Evolutionary conservation across 2,888 invertebrate species (phyloP).

Genomic region (Lepeophtheirus nordmannii): DNA sequence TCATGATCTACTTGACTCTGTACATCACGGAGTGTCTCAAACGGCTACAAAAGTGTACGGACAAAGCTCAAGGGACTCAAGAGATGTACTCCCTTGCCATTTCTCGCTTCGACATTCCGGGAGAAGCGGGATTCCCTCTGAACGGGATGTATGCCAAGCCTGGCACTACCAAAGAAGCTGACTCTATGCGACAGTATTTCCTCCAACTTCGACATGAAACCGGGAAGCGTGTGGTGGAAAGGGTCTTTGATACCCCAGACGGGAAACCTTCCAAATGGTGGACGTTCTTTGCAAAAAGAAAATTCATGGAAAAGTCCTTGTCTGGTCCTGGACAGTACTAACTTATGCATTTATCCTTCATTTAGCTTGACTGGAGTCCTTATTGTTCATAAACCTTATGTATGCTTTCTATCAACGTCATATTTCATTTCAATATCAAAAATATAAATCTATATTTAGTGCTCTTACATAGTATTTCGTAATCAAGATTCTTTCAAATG

Average conservation of each 20-base stretch:
- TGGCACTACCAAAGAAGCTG: slow-evolving; percentile 56
- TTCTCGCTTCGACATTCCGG: slow-evolving; percentile 87
- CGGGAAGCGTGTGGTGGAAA: slow-evolving; percentile 59
- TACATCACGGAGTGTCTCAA: slow-evolving; percentile 96
- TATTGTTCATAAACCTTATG: not conserved
- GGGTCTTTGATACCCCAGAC: slow-evolving; percentile 72
- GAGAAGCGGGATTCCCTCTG: slow-evolving; percentile 80
- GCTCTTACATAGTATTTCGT: no score
- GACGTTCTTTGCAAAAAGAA: slow-evolving; percentile 96
- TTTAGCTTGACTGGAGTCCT: not conserved
- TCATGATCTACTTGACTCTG: slow-evolving; percentile 88
- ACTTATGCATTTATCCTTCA: not conserved
- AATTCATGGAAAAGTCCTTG: slow-evolving; percentile 97
- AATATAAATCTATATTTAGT: no score
- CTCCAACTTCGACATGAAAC: slow-evolving; percentile 90
- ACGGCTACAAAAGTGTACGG: slow-evolving; percentile 74
- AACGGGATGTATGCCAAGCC: slow-evolving; percentile 90
- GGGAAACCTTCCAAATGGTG: slow-evolving; percentile 99
- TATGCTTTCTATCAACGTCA: no score
- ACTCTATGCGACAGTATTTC: slow-evolving; percentile 79
- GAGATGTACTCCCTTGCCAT: slow-evolving; percentile 94
- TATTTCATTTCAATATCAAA: no score
- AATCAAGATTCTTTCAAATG: no score
- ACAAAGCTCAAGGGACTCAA: slow-evolving; percentile 56
- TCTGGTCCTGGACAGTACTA: slow-evolving; percentile 61